Conservation (phyloP, 1,140 invertebrate species). For the Epicauta chinensis region DNA sequence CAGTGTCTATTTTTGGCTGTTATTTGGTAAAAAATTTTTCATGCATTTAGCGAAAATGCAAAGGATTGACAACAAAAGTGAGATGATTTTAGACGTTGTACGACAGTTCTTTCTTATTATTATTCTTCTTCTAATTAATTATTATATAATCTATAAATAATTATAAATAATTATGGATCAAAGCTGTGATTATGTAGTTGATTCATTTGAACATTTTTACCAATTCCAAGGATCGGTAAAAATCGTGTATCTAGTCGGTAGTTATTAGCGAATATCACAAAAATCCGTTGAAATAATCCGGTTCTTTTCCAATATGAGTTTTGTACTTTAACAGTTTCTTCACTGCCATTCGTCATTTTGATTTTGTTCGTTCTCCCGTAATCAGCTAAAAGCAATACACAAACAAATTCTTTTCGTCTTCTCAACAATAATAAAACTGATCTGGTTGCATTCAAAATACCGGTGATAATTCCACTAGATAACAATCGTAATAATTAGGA, state of each 20-base stretch:
- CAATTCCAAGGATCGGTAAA: not conserved
- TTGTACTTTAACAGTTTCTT: constrained; percentile 10
- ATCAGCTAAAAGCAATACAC: too few relatives aligned
- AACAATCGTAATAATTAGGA: too few relatives aligned
- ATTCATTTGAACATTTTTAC: constrained; percentile 27
- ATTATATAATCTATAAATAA: not conserved
- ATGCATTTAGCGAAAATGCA: constrained; percentile 38
- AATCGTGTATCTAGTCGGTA: not conserved
- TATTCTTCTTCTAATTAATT: not conserved
- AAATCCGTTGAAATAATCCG: constrained; percentile 28
- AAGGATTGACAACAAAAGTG: constrained; percentile 44
- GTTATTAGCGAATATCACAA: constrained; percentile 2
- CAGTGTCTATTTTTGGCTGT: constrained; percentile 37
- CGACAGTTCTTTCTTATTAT: constrained; percentile 25
- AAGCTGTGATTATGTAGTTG: constrained; percentile 36
- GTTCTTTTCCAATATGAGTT: constrained; percentile 18
- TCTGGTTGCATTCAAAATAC: too few relatives aligned
- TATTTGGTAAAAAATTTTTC: constrained; percentile 34
- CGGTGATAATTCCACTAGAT: too few relatives aligned
- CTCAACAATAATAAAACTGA: too few relatives aligned
- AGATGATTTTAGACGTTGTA: constrained; percentile 42
- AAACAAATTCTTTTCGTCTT: too few relatives aligned
- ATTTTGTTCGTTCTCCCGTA: too few relatives aligned
- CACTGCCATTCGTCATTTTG: too few relatives aligned
- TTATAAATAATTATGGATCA: constrained; percentile 24